Evolutionary conservation across 2,797 vertebrate genomes (phyloP), one percentile per base, ranked within the genome.

Genomic region (Delichon dasypus): DNA sequence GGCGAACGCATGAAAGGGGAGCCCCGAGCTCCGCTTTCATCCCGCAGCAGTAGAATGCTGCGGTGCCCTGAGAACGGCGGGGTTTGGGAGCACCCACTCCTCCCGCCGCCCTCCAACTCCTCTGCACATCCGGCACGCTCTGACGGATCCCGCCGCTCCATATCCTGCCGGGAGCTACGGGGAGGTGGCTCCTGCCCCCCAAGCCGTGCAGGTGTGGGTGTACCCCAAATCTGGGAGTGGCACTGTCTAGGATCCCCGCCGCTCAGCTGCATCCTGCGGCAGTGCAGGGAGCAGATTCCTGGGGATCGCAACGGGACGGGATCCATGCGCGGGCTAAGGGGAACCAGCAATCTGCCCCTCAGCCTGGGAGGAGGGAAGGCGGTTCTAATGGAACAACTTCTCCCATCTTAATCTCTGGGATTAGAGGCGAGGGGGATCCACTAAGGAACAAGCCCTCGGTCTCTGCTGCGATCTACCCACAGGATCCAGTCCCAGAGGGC

Each of bases 131-230:
- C 16, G 4, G 42, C 45, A 54, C 32, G 50, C 40, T 19, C 10
- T 42, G 14, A 13, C 3, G 1, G 48, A 61, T 65, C 36, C 72
- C 5, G 2, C 36, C 38, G 60, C 50, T 40, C 7, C 5, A 27
- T 5, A 53, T n/a, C 25, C 58, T 1, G 6, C 26, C 1, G 7
- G n/a, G 26, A 54, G 32, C 3, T 12, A 16, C 7, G 13, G 34
- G 19, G 10, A 27, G 8, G 23, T 6, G 27, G 36, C 30, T 71
- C 48, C 53, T 53, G 68, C 10, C 7, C 26, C 13, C 0, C 23
- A 2, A 21, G 25, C 18, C 1, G 1, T 21, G 19, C 23, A 2
- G 16, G 30, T 14, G 40, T 22, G 34, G 60, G 29, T 21, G 38
- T 38, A 47, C 40, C 45, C 40, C 68, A 54, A 7, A 34, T 34